phyloP scores from a whole-genome alignment of 2,888 invertebrate species.

The Cephonodes hylas region DNA sequence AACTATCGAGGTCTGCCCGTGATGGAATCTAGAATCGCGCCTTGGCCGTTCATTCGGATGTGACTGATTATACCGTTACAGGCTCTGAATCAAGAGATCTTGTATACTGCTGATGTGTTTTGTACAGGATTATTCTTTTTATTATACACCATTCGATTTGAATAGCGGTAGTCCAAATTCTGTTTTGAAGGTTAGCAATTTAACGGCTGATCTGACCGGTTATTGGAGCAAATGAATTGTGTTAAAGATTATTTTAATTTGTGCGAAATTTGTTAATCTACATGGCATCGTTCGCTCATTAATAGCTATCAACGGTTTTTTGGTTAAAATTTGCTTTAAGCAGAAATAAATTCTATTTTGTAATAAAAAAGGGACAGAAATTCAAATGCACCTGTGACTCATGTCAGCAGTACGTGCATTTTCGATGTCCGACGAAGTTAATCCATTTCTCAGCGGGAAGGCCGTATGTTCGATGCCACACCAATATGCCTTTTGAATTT shows the following conservation, averaged over 20 bases:
- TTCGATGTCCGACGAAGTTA: background rate
- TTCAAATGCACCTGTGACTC: background rate
- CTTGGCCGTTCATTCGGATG: conserved; percentile 48
- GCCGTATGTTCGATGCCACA: background rate
- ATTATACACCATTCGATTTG: background rate
- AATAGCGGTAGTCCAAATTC: conserved; percentile 1
- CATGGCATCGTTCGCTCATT: background rate
- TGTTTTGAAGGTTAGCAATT: conserved; percentile 3
- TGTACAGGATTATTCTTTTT: background rate
- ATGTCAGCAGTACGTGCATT: background rate
- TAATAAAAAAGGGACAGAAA: background rate
- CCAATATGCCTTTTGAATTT: background rate
- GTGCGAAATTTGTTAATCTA: background rate
- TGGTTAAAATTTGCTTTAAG: background rate
- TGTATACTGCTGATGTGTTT: background rate
- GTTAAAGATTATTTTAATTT: background rate
- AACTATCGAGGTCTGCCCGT: conserved; percentile 58
- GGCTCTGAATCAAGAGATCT: conserved; percentile 7
- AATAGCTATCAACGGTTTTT: background rate
- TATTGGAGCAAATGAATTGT: background rate
- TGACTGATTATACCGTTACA: conserved; percentile 32
- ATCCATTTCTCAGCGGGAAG: conserved; percentile 1
- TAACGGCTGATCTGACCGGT: background rate
- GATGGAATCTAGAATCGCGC: conserved; percentile 54
- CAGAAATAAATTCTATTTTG: background rate